These are phyloP conservation scores for Latrodectus hesperus DNA, from an alignment of 2,888 invertebrate genomes.

Conservation along the genomic window DNA sequence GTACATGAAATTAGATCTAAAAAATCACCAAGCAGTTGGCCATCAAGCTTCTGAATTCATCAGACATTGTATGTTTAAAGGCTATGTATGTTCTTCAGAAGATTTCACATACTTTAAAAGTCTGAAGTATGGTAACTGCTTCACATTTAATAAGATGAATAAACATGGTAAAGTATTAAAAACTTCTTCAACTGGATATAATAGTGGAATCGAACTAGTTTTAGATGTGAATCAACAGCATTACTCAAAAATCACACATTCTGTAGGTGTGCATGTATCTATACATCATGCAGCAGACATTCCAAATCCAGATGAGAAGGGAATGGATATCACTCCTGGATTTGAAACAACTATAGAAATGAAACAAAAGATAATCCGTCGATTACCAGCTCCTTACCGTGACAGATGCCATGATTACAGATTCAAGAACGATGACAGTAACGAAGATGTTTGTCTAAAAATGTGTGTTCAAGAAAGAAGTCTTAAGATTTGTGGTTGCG, in stretches of 20 bases:
- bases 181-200: conserved; percentile 2
- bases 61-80: conserved; percentile 4
- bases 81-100: not conserved
- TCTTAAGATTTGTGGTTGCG: conserved; percentile 3
- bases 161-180: not conserved
- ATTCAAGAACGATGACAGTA: not conserved
- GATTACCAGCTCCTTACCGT: conserved; percentile 35
- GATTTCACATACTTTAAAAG: conserved; percentile 19
- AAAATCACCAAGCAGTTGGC: not conserved
- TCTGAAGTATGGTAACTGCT: conserved; percentile 43
- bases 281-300: conserved; percentile 66
- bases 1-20: not conserved
- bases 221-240: conserved; percentile 57
- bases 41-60: not conserved
- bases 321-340: conserved; percentile 28
- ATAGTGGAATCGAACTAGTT: conserved; percentile 45
- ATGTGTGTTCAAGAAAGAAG: conserved; percentile 12
- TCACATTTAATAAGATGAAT: conserved; percentile 11
- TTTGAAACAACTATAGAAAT: conserved; percentile 36
- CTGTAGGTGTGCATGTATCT: conserved; percentile 67
- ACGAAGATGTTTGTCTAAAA: not conserved
- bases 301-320: conserved; percentile 33
- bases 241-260: conserved; percentile 58
- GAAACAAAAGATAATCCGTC: not conserved
- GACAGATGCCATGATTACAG: conserved; percentile 27